Evolutionary conservation across 1,140 invertebrate species (phyloP), one percentile per base, ranked within the genome.

Genomic region (Drosophila persimilis): DNA sequence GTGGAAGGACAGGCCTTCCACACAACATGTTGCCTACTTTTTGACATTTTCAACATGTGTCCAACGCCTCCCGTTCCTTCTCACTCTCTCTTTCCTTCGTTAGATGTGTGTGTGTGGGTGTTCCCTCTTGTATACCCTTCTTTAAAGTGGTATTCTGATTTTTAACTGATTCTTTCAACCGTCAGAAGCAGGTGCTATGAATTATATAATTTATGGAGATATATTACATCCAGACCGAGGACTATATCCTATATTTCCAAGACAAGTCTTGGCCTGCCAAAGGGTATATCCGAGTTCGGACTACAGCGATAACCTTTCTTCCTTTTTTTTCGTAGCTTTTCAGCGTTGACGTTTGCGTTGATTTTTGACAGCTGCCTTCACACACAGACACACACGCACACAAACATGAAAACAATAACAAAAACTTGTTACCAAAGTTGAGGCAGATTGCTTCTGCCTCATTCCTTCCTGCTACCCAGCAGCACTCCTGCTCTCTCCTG

Each of bases 11-110:
- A 55, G 57, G 62, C 77, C 51, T 67, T 70, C 57, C 64, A 66
- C 75, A 83, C 77, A 86, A 78, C 77, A 86, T 81, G 83, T 81
- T 86, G 83, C 81, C 81, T 88, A 86, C 83, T 86, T 86, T 86
- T 86, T 86, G 81, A 86, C 81, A 88, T 88, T 86, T 86, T 86
- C 78, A 86, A 86, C 81, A 86, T 81, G 81, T 85, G 81, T 85
- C 81, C 80, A 63, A 80, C 72, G 80, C 63, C 66, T 75, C 62
- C 35, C 41, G 17, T 35, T 31, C 39, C 26, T 26, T 22, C 52
- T 52, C 26, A 44, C 55, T 8, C 29, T 59, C 15, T 64, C 24
- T 29, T 7, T 39, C 24, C 4, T 52, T 60, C 45, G 35, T 26
- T 52, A 35, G 56, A 58, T 54, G 51, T 63, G 55, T 51, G 55